Evolutionary conservation across 2,113 vertebrate genomes (phyloP), one percentile per base, ranked within the genome.

Genomic region (Periophthalmus modestus): DNA sequence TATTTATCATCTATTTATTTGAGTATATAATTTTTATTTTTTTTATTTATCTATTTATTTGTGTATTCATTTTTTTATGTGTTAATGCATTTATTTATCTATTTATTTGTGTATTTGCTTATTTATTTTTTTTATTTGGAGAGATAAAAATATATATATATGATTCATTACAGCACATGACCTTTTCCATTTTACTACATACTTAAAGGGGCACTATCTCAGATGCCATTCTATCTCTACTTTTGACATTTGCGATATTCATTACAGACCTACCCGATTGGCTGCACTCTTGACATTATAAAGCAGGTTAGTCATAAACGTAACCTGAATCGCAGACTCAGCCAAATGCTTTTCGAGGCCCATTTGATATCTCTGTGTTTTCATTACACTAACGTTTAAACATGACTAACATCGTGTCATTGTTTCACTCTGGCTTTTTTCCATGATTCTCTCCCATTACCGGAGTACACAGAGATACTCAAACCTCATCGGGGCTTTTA

Each of bases 391-490:
- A 61, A 72, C 66, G 61, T 43, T 28, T 76, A 14, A 68, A 61
- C 68, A 58, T 36, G 47, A 28, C 80, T 81, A 77, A 62, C 12
- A 14, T 50, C 67, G 52, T 77, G 66, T 74, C 75, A 62, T 47
- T 74, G 33, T 34, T 58, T 87, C 62, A 71, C 83, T 71, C 71
- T 54, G 66, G 59, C 62, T 16, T 63, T 72, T 80, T 73, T 69
- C 73, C 52, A 47, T 63, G 24, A 76, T 85, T 83, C 43, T 72
- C 79, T 73, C 82, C 67, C 78, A 87, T 87, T 80, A 78, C 24
- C 75, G 67, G 57, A 66, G 81, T 86, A 80, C 71, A 71, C 79
- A 88, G 76, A 5, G 73, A 85, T 80, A 86, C 68, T 81, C 78
- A 81, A 24, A 55, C 43, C 75, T 72, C 62, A 82, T 77, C 52